Percentiles rank a stretch among this genome's conserved stretches.
These are phyloP conservation scores for Myiozetetes cayanensis DNA, from an alignment of 2,113 vertebrate species.

Conservation along the genomic window DNA sequence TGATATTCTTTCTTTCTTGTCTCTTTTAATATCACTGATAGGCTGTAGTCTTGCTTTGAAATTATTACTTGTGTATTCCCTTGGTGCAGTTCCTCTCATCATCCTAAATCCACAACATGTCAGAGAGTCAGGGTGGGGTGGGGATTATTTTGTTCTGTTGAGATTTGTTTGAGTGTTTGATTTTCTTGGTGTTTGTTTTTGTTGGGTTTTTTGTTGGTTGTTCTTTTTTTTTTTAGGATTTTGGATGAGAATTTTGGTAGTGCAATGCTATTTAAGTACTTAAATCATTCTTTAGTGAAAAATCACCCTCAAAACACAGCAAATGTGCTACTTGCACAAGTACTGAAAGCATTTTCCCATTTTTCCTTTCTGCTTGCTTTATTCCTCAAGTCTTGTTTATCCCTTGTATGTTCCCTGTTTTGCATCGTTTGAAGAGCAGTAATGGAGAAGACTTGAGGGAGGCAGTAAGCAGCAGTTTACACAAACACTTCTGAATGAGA, in stretches of 20 bases:
- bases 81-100: background rate
- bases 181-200: background rate
- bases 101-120: background rate
- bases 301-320: background rate
- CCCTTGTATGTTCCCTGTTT: background rate
- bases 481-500: background rate
- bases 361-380: background rate
- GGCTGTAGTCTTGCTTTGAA: background rate
- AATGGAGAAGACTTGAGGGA: background rate
- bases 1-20: background rate
- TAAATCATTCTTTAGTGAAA: background rate
- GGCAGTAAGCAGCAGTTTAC: background rate
- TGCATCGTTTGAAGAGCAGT: background rate
- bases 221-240: background rate
- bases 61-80: background rate
- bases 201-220: no score
- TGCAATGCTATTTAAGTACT: background rate
- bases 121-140: background rate
- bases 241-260: background rate
- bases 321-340: fast-evolving
- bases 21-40: background rate
- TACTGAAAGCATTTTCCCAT: background rate
- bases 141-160: background rate
- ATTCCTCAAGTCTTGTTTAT: background rate
- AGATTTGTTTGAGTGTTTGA: background rate